Evolutionary conservation across 2,888 invertebrate species (phyloP).

Genomic region (Volucella inanis): DNA sequence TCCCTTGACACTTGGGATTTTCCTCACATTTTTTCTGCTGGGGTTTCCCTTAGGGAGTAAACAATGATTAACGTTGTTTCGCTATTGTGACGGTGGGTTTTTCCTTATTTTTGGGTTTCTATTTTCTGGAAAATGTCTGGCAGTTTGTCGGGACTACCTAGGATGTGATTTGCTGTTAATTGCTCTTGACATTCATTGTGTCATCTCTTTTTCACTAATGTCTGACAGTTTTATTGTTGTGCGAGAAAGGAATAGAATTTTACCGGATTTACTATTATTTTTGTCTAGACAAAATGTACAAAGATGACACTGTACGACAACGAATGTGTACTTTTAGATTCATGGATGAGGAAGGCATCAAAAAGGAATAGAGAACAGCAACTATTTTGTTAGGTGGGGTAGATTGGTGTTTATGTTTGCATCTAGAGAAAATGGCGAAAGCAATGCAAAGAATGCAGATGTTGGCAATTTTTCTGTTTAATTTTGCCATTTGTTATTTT

Average conservation of each 20-base stretch:
- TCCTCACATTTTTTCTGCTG: neutral
- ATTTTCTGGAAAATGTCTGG: neutral
- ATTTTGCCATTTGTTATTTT: neutral
- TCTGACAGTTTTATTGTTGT: neutral
- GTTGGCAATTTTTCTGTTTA: neutral
- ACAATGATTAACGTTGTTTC: slow-evolving; percentile 38
- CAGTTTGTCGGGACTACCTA: neutral
- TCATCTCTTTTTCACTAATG: slow-evolving; percentile 24
- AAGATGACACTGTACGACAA: slow-evolving; percentile 44
- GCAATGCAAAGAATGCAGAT: slow-evolving; percentile 39
- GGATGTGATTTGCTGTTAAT: slow-evolving; percentile 43
- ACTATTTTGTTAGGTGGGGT: slow-evolving; percentile 31
- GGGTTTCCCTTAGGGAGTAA: slow-evolving; percentile 28
- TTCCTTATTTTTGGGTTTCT: slow-evolving; percentile 9
- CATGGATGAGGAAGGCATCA: slow-evolving; percentile 21
- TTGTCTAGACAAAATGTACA: slow-evolving; percentile 70
- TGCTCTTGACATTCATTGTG: neutral
- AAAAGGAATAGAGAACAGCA: neutral
- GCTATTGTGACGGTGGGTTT: slow-evolving; percentile 30
- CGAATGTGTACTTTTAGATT: neutral
- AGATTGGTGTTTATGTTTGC: slow-evolving; percentile 50
- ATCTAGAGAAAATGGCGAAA: slow-evolving; percentile 50
- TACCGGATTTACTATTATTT: slow-evolving; percentile 63
- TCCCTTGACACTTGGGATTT: no score
- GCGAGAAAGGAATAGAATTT: slow-evolving; percentile 32